Conservation (phyloP, 1,140 invertebrate genomes). For the Anadara kagoshimensis region DNA sequence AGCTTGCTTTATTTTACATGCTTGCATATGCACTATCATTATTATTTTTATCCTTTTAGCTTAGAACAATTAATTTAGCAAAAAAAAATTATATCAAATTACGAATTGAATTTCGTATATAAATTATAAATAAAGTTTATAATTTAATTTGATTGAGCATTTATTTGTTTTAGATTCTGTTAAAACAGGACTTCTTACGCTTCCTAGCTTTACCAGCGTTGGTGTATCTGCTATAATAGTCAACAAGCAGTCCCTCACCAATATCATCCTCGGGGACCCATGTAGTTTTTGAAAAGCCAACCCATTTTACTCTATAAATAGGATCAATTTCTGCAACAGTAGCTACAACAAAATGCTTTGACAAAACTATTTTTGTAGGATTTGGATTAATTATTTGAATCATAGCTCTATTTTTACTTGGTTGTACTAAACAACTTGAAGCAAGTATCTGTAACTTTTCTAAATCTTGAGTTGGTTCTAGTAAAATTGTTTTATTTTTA, state of each 20-base stretch:
- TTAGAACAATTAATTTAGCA: not conserved
- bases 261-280: slow-evolving; percentile 30
- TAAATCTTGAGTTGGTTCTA: not conserved
- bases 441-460: not conserved
- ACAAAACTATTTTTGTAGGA: not conserved
- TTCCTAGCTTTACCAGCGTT: slow-evolving; percentile 14
- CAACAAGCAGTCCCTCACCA: slow-evolving; percentile 7
- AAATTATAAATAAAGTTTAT: not conserved
- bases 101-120: not conserved
- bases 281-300: slow-evolving; percentile 14
- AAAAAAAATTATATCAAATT: not conserved
- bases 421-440: not conserved
- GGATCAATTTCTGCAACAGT: slow-evolving; percentile 27
- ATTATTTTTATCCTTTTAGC: not conserved
- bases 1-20: slow-evolving; percentile 3
- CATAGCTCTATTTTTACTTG: slow-evolving; percentile 11
- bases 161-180: not conserved
- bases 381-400: not conserved
- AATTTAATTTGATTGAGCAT: not conserved
- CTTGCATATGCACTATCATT: slow-evolving; percentile 10
- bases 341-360: slow-evolving; percentile 12
- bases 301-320: slow-evolving; percentile 23
- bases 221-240: slow-evolving; percentile 22
- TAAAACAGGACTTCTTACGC: not conserved
- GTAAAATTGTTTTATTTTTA: not conserved